Base-by-base conservation (phyloP, 2,797 vertebrate genomes). In the Mormyrus proboscirostris region DNA sequence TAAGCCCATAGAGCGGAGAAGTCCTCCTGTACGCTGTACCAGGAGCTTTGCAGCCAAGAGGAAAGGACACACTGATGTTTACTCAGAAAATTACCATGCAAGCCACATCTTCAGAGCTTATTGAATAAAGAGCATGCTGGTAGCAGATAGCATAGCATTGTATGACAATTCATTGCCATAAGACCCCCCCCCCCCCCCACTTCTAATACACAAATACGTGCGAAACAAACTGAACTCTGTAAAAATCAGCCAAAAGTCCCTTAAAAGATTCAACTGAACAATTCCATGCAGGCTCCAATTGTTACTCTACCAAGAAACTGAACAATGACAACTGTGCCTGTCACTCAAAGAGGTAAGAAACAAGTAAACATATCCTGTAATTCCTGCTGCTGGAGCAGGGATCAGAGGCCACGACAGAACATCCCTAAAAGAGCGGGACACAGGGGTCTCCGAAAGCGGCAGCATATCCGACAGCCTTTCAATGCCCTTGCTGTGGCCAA, bases 401-500 rank as follows among this genome's bases (percentile, higher is more conserved):
- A 50, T 86, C 41, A 88, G 88, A 89, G 82, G 51, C 87, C 49
- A 79, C 4, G 4, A 25, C 10, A 44, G 76, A 88, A 83, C 76
- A 22, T 57, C 38, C 83, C 44, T 88, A 49, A 59, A 69, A 89
- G 47, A 92, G 82, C 55, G 55, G 50, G 89, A 92, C 73, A 53
- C 84, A 90, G 59, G 83, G 85, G 76, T 83, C 88, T 91, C 65
- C 89, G 9, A 76, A 62, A 90, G 91, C 38, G 89, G 90, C 93
- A 90, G 94, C 93, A 91, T 91, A 94, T 95, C 94, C 89, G 93
- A 91, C 83, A 82, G 90, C 89, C 90, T 93, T 94, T 93, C 92
- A 91, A 88, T 93, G 91, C 90, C 73, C 88, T 22, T n/a, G 90
- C 91, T 93, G 90, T 92, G 82, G 87, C 49, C 88, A 90, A 89